phyloP scores from a whole-genome alignment of 2,113 vertebrate species.

The Speoplatyrhinus poulsoni region DNA sequence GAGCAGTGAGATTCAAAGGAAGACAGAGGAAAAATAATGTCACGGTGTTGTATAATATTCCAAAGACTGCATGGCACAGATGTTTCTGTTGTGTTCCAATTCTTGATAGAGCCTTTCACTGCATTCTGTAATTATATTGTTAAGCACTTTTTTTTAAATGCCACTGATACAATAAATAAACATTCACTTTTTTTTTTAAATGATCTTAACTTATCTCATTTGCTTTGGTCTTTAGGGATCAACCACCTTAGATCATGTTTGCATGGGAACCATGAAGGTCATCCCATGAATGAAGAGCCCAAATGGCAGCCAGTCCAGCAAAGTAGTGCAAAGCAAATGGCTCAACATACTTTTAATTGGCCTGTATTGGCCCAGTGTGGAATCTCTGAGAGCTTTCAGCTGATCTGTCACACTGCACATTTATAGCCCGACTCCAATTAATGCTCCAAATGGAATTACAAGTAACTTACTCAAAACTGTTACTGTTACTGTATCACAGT shows the following conservation, averaged over 20 bases:
- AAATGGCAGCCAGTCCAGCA: slow-evolving; percentile 25
- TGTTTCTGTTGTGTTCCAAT: too few species aligned
- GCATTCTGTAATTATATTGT: too few species aligned
- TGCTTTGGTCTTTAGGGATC: slow-evolving; percentile 28
- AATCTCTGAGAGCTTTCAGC: not conserved
- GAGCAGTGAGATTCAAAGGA: too few species aligned
- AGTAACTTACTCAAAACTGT: too few species aligned
- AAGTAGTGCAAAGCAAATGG: slow-evolving; percentile 48
- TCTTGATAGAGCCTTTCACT: too few species aligned
- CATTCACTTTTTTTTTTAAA: not conserved
- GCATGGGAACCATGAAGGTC: slow-evolving; percentile 36
- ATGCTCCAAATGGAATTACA: not conserved
- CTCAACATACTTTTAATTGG: slow-evolving; percentile 34
- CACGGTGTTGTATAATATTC: too few species aligned
- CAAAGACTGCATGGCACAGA: too few species aligned
- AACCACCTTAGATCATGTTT: slow-evolving; percentile 43
- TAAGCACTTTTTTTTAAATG: too few species aligned
- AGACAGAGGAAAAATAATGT: too few species aligned
- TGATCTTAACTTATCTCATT: not conserved
- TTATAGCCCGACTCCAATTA: not conserved
- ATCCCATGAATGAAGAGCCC: slow-evolving; percentile 33
- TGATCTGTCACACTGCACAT: not conserved
- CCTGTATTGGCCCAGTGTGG: slow-evolving; percentile 1
- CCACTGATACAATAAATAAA: too few species aligned
- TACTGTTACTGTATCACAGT: too few species aligned